phyloP scores from a whole-genome alignment of 2,797 vertebrate genomes.

The Coccyzus lansbergi region DNA sequence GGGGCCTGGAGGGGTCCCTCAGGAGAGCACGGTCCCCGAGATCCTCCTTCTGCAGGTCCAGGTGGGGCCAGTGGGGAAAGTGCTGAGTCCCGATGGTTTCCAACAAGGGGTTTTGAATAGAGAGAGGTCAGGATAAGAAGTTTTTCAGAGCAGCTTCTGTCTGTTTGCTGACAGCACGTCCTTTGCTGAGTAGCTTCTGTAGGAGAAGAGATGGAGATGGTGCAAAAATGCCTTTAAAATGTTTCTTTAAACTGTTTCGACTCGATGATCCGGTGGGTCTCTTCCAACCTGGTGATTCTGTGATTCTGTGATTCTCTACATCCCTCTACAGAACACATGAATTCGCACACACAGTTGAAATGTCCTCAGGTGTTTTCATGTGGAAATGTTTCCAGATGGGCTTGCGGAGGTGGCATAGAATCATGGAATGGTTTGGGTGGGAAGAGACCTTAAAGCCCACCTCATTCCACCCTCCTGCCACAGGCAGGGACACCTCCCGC shows the following conservation, averaged over 20 bases:
- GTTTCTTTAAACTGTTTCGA: too few species aligned
- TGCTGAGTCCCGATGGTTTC: not conserved
- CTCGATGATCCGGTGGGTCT: too few species aligned
- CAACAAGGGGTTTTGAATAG: not conserved
- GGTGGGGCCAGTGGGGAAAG: not conserved
- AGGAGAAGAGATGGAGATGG: not conserved
- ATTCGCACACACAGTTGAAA: accelerated
- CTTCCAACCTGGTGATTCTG: too few species aligned
- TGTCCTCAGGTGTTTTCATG: accelerated
- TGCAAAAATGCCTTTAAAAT: not conserved
- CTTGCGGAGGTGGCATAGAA: not conserved
- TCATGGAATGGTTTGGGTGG: too few species aligned
- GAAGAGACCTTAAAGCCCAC: too few species aligned
- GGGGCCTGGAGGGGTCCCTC: not conserved
- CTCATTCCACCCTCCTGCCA: too few species aligned
- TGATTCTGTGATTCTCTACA: too few species aligned
- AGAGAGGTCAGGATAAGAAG: not conserved
- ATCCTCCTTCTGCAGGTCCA: not conserved
- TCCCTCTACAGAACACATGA: not conserved
- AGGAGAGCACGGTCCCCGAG: not conserved
- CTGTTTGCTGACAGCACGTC: not conserved
- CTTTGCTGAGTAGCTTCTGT: not conserved
- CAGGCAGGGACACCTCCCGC: too few species aligned
- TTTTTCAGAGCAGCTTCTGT: not conserved
- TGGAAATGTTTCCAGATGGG: accelerated